Evolutionary conservation across 2,888 invertebrate species (phyloP), one percentile per base, ranked within the genome.

Genomic region (Eubasilissa splendida): DNA sequence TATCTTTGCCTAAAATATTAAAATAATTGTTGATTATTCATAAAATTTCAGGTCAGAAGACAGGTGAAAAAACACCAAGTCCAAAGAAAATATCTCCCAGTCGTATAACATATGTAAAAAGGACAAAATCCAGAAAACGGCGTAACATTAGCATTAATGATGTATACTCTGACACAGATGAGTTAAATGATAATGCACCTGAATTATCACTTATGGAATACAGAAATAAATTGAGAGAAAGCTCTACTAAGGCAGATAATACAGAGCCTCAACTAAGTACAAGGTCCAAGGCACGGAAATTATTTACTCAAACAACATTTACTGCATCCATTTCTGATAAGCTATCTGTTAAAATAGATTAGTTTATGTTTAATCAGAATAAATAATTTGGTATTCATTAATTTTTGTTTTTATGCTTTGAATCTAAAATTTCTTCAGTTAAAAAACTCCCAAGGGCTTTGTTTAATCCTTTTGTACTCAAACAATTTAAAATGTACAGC

Each of bases 251-350:
- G 50, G 52, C 22, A 65, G 0, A 22, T 9, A 63, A 22, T 9
- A 63, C 31, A 12, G 56, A 52, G 54, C 5, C 22, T 14, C 4
- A 42, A 42, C 42, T 5, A 42, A 63, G 4, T 14, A 33, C 58
- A 54, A 42, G 74, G n/a, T 59, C 60, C 10, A 76, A 58, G 50
- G 54, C 54, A 54, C 52, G 77, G n/a, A 79, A 79, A 50, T 63
- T 79, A 11, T 79, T 73, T 12, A 79, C 79, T 7, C 73, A 74
- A 42, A 58, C 59, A 42, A 71, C 77, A 11, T 77, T 77, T 53
- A 9, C 71, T 12, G 71, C 59, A n/a, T 77, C 77, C 12, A 56
- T 73, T 9, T 60, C 60, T 14, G 75, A 75, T 52, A 70, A 70
- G 22, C 53, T 73, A 53, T 70, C 70, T 22, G 53, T 70, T n/a